Evolutionary conservation across 2,888 invertebrate genomes (phyloP).

Genomic region (Andrena chrysosceles): DNA sequence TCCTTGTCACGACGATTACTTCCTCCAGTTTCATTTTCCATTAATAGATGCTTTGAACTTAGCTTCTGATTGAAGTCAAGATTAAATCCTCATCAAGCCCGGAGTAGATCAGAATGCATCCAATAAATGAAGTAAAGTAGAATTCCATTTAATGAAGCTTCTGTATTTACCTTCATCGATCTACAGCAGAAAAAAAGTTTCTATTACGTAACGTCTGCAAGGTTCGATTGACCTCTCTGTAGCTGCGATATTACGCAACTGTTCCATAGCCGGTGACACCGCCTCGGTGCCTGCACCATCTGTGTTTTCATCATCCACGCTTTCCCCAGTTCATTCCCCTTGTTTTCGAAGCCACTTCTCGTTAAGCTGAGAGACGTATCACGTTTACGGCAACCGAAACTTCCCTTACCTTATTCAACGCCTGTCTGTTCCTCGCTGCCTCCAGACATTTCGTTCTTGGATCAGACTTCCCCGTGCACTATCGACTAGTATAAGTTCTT

Average conservation of each 20-base stretch:
- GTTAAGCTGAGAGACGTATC: not conserved
- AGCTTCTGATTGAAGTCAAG: too few relatives aligned
- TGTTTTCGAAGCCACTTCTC: not conserved
- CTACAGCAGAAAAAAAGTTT: too few relatives aligned
- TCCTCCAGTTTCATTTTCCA: too few relatives aligned
- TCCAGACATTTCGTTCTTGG: not conserved
- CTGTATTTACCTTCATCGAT: too few relatives aligned
- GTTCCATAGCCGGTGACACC: not conserved
- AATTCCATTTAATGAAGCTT: too few relatives aligned
- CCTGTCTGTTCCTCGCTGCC: not conserved
- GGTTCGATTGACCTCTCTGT: not conserved
- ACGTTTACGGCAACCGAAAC: not conserved
- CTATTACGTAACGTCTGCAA: too few relatives aligned
- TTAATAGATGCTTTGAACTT: too few relatives aligned
- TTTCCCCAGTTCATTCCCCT: not conserved
- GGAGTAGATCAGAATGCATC: too few relatives aligned
- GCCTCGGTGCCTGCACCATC: not conserved
- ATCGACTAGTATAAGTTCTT: not conserved
- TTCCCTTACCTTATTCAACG: not conserved
- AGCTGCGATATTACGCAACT: not conserved
- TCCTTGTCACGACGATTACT: not conserved
- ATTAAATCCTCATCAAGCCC: too few relatives aligned
- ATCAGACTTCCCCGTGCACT: not conserved
- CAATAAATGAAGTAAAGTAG: too few relatives aligned
- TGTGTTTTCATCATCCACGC: not conserved